Base-by-base conservation (phyloP, 2,797 vertebrate genomes). In the Rhincodon typus region DNA sequence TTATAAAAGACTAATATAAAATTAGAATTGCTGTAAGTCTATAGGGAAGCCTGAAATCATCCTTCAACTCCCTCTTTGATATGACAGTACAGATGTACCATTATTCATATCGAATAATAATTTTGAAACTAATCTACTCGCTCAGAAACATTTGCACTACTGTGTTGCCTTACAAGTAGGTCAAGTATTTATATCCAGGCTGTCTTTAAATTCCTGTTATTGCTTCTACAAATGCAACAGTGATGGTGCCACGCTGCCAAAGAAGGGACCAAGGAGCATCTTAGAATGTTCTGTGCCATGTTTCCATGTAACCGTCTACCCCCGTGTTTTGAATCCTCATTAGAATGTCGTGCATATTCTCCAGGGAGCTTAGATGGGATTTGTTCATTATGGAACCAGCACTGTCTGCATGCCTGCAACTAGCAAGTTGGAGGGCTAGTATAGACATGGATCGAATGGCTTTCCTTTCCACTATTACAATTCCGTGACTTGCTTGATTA, bases 121-220 rank as follows among this genome's bases (percentile, higher is more conserved):
- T 25, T 93, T 90, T 69, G 67, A 93, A 69, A 93, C 23, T 69
- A 93, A 93, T 69, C 90, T 42, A 25, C 90, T 42, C 1, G 66
- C n/a, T 42, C 38, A 10, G 21, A 93, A 93, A 69, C 38, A 93
- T 93, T 69, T 38, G 62, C 90, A 93, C 7, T 23, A 42, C 5
- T 23, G 25, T 34, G 46, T 23, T 46, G 82, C 82, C 38, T 84
- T 46, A 84, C 7, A 84, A 84, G 82, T 25, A 69, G 66, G 66
- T 93, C 66, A 93, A 93, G n/a, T 93, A 93, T 93, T 93, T 46
- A 46, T 84, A 84, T 42, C 66, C 66, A 93, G 21, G n/a, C 66
- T 38, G 62, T 25, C 38, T 66, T 69, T 93, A 69, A 38, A 4
- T n/a, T 42, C 66, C n/a, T 93, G n/a, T 93, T 12, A 10, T 69